Evolutionary conservation across 2,888 invertebrate genomes (phyloP).

Genomic region (Tetramorium bicarinatum): DNA sequence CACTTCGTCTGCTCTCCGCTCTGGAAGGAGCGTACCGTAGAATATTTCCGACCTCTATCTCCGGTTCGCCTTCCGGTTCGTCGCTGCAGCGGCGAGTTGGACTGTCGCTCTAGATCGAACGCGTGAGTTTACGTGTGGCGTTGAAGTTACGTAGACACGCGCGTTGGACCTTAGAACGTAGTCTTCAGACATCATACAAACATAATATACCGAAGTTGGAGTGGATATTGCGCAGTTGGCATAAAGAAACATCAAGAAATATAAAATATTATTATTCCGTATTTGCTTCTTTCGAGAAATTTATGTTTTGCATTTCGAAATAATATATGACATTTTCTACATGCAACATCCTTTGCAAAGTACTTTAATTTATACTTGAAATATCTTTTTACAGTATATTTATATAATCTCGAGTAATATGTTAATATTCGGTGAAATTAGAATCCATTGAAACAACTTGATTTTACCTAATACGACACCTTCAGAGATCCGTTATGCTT

Average conservation of each 20-base stretch:
- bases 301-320: background rate
- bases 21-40: constrained; percentile 32
- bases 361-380: background rate
- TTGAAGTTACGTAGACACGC: constrained; percentile 85
- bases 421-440: background rate
- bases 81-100: constrained; percentile 46
- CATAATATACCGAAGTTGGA: background rate
- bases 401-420: background rate
- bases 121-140: constrained; percentile 86
- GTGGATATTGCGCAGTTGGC: background rate
- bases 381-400: background rate
- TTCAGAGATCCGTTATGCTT: background rate
- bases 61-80: constrained; percentile 1
- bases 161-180: constrained; percentile 86
- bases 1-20: background rate
- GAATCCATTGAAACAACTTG: background rate
- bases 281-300: background rate
- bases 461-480: background rate
- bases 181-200: constrained; percentile 65
- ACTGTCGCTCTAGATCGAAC: constrained; percentile 85
- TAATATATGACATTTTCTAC: background rate
- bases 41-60: constrained; percentile 48
- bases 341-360: background rate
- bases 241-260: background rate
- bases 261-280: background rate